Conservation (phyloP, 2,888 invertebrate genomes). For the Cosmia trapezina region DNA sequence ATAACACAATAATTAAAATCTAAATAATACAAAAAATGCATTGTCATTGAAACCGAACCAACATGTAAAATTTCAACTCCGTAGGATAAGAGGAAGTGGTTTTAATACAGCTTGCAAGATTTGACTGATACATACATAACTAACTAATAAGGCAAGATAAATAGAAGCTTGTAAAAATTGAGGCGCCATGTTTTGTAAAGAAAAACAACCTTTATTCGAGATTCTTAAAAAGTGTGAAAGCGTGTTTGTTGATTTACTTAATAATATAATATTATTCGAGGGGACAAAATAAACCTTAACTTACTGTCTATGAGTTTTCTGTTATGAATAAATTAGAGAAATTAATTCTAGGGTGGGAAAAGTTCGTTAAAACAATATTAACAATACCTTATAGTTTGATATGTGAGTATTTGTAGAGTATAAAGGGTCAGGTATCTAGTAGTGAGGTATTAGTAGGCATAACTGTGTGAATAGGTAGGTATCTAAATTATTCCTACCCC, state of each 20-base stretch:
- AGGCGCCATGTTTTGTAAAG: not conserved
- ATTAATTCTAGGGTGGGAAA: not conserved
- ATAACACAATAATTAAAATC: too few relatives aligned
- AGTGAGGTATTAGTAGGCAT: not conserved
- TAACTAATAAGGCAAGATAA: too few relatives aligned
- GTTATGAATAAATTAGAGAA: not conserved
- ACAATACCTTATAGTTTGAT: not conserved
- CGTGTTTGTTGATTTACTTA: not conserved
- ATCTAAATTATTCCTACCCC: not conserved
- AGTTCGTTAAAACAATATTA: not conserved
- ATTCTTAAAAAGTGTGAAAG: constrained; percentile 11
- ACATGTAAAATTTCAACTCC: too few relatives aligned
- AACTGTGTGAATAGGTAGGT: not conserved
- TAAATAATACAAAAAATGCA: too few relatives aligned
- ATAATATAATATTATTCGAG: not conserved
- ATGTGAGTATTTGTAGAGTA: not conserved
- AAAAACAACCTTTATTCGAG: constrained; percentile 36
- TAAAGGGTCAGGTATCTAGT: constrained; percentile 7
- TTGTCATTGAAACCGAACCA: too few relatives aligned
- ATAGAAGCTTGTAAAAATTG: too few relatives aligned
- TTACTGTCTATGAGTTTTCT: too few relatives aligned
- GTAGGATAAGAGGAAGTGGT: too few relatives aligned
- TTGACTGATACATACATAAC: too few relatives aligned
- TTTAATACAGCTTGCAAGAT: too few relatives aligned
- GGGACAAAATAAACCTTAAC: not conserved